Conservation (phyloP, 2,113 vertebrate genomes). For the Microcebus griseorufus region DNA sequence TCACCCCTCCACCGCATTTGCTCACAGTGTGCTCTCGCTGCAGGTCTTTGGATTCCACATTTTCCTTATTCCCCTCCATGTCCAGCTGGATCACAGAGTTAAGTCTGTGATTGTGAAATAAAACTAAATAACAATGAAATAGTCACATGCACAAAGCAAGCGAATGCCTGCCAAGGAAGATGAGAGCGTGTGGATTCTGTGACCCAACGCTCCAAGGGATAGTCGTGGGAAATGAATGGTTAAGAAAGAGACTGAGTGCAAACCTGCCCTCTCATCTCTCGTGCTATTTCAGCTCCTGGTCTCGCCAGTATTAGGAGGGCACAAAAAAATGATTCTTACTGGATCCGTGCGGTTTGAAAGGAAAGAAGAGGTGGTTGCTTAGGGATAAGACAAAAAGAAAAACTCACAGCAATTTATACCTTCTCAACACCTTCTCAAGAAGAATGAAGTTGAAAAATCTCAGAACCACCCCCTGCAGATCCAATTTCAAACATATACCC, state of each 20-base stretch:
- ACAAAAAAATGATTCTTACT: constrained; percentile 41
- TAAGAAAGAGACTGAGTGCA: neutral
- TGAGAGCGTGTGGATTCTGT: rapidly evolving
- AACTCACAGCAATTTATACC: constrained; percentile 66
- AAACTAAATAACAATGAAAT: neutral
- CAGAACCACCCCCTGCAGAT: constrained; percentile 56
- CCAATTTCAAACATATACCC: neutral
- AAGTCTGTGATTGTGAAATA: neutral
- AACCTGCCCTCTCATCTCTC: neutral
- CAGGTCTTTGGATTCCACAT: neutral
- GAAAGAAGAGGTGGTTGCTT: constrained; percentile 64
- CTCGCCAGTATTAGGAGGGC: neutral
- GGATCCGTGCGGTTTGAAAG: neutral
- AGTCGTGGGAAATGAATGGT: rapidly evolving
- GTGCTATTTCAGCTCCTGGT: neutral
- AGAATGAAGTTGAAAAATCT: constrained; percentile 25
- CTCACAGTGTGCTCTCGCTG: neutral
- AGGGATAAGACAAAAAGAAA: constrained; percentile 75
- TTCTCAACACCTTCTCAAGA: constrained; percentile 65
- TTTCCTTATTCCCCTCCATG: neutral
- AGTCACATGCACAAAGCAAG: neutral
- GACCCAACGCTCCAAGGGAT: neutral
- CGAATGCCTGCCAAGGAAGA: neutral
- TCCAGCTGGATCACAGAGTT: neutral
- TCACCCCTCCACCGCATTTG: neutral